Base-by-base conservation (phyloP, 2,797 vertebrate species). In the Cossypha dichroa region DNA sequence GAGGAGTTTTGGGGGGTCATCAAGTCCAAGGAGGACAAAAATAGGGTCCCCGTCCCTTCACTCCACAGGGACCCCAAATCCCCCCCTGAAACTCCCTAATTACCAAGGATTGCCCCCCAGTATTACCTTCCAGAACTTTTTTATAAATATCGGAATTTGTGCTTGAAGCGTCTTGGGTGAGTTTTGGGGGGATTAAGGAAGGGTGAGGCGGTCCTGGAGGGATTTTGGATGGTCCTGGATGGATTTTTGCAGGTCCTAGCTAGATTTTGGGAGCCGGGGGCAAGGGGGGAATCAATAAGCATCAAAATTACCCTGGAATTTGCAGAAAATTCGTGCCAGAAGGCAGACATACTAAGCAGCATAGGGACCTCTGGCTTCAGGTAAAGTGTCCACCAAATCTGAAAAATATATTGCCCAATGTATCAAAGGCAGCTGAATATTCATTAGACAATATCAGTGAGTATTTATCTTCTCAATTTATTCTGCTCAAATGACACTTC, bases 31-130 rank as follows among this genome's bases (percentile, higher is more conserved):
- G 18, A 17, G 22, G 3, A 28, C 9, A 45, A 45, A 82, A 70
- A 18, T 6, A 16, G 4, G 5, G 5, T 62, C 25, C 5, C 3
- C 8, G 17, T 0, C 4, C 3, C 17, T 3, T 0, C 0, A 10
- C 2, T 2, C 12, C 15, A 52, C 7, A 0, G 0, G 9, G 11
- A 40, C 41, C 7, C 34, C 43, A 48, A 25, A 54, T 45, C 2
- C 12, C 9, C 3, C 15, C 5, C 13, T 46, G 20, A 3, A 25
- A 34, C 1, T 2, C 11, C 7, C 11, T 25, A 56, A 41, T 49
- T 13, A 25, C 34, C 4, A 1, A 2, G 17, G 13, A 41, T 56
- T 63, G 10, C 7, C 15, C 5, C 9, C 1, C 14, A 49, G 0
- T 21, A 40, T 21, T 23, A 21, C 3, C 4, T n/a, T 36, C 11